Conservation (phyloP, 2,888 invertebrate species). For the Tetragnatha montana region DNA sequence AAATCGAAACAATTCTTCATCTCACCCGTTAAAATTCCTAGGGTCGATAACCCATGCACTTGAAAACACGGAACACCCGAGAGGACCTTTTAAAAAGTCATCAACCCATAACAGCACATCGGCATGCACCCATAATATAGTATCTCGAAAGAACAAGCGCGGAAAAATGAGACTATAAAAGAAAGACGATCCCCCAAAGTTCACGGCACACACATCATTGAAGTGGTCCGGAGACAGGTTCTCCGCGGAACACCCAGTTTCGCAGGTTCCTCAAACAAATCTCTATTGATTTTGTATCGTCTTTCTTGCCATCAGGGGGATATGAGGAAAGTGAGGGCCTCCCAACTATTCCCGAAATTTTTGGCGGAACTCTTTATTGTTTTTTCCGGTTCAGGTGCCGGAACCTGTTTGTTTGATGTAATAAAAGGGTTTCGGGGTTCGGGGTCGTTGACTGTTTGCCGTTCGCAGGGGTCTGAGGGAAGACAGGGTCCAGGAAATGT, state of each 20-base stretch:
- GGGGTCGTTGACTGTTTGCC: slow-evolving; percentile 28
- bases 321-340: not conserved
- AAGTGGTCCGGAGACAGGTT: slow-evolving; percentile 28
- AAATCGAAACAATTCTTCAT: no score
- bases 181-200: slow-evolving; percentile 18
- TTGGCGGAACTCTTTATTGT: slow-evolving; percentile 16
- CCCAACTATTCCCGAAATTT: slow-evolving; percentile 8
- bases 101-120: slow-evolving; percentile 42
- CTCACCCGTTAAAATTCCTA: not conserved
- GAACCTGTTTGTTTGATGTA: slow-evolving; percentile 3
- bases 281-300: slow-evolving; percentile 45
- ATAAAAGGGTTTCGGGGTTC: slow-evolving; percentile 20
- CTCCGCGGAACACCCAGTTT: slow-evolving; percentile 12
- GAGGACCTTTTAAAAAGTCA: slow-evolving; percentile 29
- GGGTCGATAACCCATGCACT: slow-evolving; percentile 30
- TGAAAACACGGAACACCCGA: not conserved
- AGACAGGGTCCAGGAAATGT: not conserved
- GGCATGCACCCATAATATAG: slow-evolving; percentile 8
- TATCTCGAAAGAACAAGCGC: not conserved
- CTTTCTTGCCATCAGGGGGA: slow-evolving; percentile 18
- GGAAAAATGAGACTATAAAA: slow-evolving; percentile 9
- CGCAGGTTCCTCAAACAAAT: slow-evolving; percentile 54
- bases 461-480: not conserved
- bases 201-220: not conserved
- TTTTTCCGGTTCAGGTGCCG: slow-evolving; percentile 23